Evolutionary conservation across 2,113 vertebrate species (phyloP), one percentile per base, ranked within the genome.

Genomic region (Rhizomys pruinosus): DNA sequence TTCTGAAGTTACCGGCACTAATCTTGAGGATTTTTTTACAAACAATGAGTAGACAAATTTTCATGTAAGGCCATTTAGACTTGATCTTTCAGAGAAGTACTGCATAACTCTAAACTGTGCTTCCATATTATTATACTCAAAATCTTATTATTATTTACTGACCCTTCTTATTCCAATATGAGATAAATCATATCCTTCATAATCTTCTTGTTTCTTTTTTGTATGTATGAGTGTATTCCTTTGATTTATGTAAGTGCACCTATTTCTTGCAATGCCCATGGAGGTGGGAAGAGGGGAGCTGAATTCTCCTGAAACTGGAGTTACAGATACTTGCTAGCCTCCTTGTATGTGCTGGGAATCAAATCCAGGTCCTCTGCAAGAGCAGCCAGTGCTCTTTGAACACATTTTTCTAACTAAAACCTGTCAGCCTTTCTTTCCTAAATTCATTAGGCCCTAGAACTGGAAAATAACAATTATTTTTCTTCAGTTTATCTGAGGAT

Each of bases 1-100:
- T 82, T 78, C 27, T 96, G 42, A 16, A 34, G 16, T 72, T 87
- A 80, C 88, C 84, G 93, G 86, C 91, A n/a, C 74, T 91, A 25
- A 37, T 37, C 39, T 63, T 92, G 79, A 92, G 78, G 76, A 32
- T 66, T 47, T 29, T n/a, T 94, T 88, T 82, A 52, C 39, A 59
- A 71, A 73, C 9, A 13, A 27, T 68, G 34, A 95, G 63, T 61
- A 81, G 86, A 86, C 39, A 81, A 55, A 78, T 57, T 84, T 32
- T 57, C 77, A 63, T 8, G 2, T 88, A 91, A 63, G 23, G 29
- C 47, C 27, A 89, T 88, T 86, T 52, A 52, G 88, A 78, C 8
- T 37, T 88, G 44, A 44, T 87, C 27, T 89, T 89, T 81, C n/a
- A 42, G 55, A 22, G 85, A 90, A 95, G 2, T 77, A 72, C 29